Evolutionary conservation across 2,797 vertebrate genomes (phyloP), one percentile per base, ranked within the genome.

Genomic region (Megalops cyprinoides): DNA sequence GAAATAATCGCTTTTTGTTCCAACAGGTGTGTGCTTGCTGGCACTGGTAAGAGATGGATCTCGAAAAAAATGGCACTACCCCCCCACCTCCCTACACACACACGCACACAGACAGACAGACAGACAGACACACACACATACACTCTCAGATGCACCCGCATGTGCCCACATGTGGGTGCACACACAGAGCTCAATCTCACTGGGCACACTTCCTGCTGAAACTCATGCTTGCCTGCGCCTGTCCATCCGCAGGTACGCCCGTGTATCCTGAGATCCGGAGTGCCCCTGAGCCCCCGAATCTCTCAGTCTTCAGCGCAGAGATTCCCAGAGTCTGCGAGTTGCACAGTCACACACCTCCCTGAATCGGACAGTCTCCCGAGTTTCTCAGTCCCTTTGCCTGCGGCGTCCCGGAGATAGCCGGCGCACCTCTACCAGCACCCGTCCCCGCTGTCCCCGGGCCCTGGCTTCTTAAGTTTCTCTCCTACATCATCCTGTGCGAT

Each of bases 81-180:
- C n/a, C n/a, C n/a, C n/a, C n/a, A n/a, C n/a, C n/a, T n/a, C n/a
- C n/a, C 69, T 76, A 20, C 62, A 51, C 71, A 31, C 15, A 12
- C 51, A 28, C 23, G 74, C 31, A 62, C 31, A 42, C 74, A 23
- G 20, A 67, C 51, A 42, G 51, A 73, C 73, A 34, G 8, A 81
- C 18, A 56, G 39, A 69, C 49, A 79, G 91, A 87, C 89, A 86
- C 86, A 18, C 25, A 76, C 65, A 58, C 60, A 46, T 67, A 56
- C 31, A n/a, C 55, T 46, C 28, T 2, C 18, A 73, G 2, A 69
- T 42, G 42, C 37, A 65, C 31, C 31, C n/a, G n/a, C n/a, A n/a
- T n/a, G n/a, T n/a, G n/a, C n/a, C n/a, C n/a, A n/a, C n/a, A n/a
- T n/a, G n/a, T n/a, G n/a, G n/a, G n/a, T n/a, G n/a, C 34, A 25